Evolutionary conservation across 2,113 vertebrate genomes (phyloP).

Genomic region (Mesembrinibis cayennensis): DNA sequence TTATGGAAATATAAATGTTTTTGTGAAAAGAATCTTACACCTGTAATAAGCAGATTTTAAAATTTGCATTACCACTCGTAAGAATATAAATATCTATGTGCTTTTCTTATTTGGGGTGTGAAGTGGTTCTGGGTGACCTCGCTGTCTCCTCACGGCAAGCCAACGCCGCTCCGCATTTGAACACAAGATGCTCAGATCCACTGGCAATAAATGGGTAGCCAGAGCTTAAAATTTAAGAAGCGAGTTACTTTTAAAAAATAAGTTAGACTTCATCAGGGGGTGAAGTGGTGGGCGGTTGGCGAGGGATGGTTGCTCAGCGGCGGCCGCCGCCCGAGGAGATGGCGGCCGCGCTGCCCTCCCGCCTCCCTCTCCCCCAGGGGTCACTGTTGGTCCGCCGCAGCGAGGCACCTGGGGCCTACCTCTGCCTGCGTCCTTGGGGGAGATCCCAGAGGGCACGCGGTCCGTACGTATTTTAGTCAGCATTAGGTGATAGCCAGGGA

Average conservation of each 20-base stretch:
- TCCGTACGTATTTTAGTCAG: rapidly evolving
- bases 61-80: not conserved
- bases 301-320: too few species aligned
- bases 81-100: not conserved
- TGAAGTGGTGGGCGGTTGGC: too few species aligned
- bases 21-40: not conserved
- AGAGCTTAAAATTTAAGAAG: rapidly evolving
- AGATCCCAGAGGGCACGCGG: rapidly evolving
- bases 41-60: not conserved
- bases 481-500: not conserved
- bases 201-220: not conserved
- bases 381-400: constrained; percentile 72
- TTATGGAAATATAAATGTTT: not conserved
- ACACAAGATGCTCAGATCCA: rapidly evolving
- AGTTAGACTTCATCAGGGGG: rapidly evolving
- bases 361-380: constrained; percentile 74
- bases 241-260: rapidly evolving
- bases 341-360: constrained; percentile 28
- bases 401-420: too few species aligned
- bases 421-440: too few species aligned
- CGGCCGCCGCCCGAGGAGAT: not conserved
- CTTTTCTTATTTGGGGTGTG: not conserved
- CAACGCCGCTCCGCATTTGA: rapidly evolving
- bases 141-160: not conserved
- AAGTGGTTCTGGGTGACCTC: not conserved